Evolutionary conservation across 2,113 vertebrate species (phyloP).

Genomic region (Ciconia maguari): DNA sequence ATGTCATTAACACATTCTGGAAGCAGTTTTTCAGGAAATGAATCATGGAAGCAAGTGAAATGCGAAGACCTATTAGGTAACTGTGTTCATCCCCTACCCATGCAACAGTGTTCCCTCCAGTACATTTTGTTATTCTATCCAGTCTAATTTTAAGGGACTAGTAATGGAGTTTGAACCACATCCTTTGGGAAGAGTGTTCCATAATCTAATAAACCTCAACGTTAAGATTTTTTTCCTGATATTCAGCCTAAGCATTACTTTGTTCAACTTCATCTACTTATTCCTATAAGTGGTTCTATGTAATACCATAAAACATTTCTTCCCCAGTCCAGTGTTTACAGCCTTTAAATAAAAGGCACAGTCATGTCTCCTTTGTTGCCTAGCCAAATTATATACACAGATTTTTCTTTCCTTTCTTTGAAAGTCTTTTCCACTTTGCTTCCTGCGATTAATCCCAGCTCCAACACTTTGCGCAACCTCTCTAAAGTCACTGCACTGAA

Average conservation of each 20-base stretch:
- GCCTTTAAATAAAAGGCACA: background rate
- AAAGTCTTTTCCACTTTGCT: slow-evolving; percentile 8
- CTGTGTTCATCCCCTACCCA: background rate
- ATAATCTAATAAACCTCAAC: slow-evolving; percentile 11
- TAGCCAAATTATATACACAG: background rate
- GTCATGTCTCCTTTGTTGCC: slow-evolving; percentile 2
- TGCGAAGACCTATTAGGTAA: background rate
- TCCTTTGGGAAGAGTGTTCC: slow-evolving; percentile 31
- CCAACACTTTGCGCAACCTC: background rate
- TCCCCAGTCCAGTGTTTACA: background rate
- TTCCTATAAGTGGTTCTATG: background rate
- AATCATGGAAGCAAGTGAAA: slow-evolving; percentile 35
- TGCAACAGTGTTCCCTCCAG: background rate
- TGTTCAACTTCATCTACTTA: background rate
- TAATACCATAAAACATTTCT: slow-evolving; percentile 23
- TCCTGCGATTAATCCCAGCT: background rate
- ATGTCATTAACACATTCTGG: slow-evolving; percentile 20
- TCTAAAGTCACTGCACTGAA: background rate
- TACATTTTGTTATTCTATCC: background rate
- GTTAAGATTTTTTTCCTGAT: background rate
- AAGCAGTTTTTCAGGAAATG: slow-evolving; percentile 11
- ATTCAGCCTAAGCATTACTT: background rate
- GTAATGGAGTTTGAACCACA: slow-evolving; percentile 13
- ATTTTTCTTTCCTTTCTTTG: slow-evolving; percentile 34
- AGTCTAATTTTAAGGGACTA: slow-evolving; percentile 10